Evolutionary conservation across 2,113 vertebrate species (phyloP).

Genomic region (Dicentrarchus labrax): DNA sequence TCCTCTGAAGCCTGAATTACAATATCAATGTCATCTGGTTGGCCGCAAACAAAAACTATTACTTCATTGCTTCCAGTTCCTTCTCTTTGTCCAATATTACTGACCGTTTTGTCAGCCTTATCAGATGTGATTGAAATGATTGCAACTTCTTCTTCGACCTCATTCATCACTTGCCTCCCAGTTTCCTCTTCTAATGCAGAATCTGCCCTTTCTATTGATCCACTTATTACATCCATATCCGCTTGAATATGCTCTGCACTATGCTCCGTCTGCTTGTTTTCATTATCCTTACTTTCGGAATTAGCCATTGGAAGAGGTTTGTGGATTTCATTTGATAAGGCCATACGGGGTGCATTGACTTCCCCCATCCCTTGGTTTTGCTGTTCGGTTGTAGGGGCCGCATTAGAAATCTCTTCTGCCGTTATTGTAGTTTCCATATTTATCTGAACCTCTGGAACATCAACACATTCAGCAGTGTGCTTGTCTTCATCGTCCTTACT

Average conservation of each 20-base stretch:
- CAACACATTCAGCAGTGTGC: background rate
- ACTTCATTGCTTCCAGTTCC: conserved; percentile 49
- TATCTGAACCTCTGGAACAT: conserved; percentile 26
- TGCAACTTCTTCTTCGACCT: conserved; percentile 30
- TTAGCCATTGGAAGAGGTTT: background rate
- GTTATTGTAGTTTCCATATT: conserved; percentile 13
- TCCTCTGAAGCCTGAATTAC: conserved; percentile 55
- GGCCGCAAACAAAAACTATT: conserved; percentile 57
- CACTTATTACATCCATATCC: conserved; percentile 39
- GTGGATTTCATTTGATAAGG: conserved; percentile 27
- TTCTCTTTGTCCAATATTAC: conserved; percentile 18
- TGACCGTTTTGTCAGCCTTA: conserved; percentile 16
- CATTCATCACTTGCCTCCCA: conserved; percentile 21
- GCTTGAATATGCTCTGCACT: conserved; percentile 19
- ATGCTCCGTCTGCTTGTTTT: conserved; percentile 2
- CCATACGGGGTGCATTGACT: background rate
- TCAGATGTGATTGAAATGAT: conserved; percentile 10
- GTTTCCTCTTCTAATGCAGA: conserved; percentile 34
- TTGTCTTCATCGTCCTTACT: background rate
- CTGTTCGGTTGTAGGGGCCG: conserved; percentile 13
- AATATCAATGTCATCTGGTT: conserved; percentile 34
- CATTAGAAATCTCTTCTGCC: conserved; percentile 21
- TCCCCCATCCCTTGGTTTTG: conserved; percentile 28
- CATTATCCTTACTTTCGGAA: conserved; percentile 28
- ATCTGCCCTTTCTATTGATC: conserved; percentile 38